A percentile compares a stretch with the other conserved stretches of the same genome.
phyloP scores from a whole-genome alignment of 2,113 vertebrate species.

The Plecotus auritus region DNA sequence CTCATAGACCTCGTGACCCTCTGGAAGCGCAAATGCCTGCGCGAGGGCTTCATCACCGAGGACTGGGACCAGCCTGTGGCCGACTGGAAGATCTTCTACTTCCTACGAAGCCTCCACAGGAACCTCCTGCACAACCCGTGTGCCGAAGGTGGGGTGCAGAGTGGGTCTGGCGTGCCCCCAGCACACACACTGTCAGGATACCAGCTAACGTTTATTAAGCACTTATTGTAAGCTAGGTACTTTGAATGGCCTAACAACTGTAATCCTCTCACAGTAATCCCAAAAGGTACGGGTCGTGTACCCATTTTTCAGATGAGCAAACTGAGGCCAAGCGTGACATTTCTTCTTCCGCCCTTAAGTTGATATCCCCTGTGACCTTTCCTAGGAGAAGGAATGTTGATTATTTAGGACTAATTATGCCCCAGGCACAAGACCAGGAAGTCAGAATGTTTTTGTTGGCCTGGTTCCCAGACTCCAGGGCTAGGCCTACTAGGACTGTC shows the following conservation, averaged over 20 bases:
- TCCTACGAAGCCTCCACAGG: conserved; percentile 71
- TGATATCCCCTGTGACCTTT: neutral
- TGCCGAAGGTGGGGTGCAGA: conserved; percentile 76
- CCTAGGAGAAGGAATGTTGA: neutral
- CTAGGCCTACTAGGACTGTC: neutral
- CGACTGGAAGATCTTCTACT: conserved; percentile 81
- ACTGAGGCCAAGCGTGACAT: neutral
- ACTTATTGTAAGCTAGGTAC: neutral
- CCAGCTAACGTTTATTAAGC: neutral
- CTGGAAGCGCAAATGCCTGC: conserved; percentile 83
- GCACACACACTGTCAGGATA: neutral
- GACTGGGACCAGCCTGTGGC: conserved; percentile 60
- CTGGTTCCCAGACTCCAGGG: neutral
- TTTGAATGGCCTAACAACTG: neutral
- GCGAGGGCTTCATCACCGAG: conserved; percentile 59
- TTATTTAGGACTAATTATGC: neutral
- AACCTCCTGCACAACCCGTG: conserved; percentile 82
- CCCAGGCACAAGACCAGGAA: neutral
- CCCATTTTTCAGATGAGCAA: neutral
- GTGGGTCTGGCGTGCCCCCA: accelerated
- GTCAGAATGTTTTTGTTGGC: neutral
- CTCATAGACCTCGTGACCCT: conserved; percentile 80
- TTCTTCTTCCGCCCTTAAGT: neutral
- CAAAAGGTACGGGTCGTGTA: neutral
- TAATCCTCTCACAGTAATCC: neutral